These are phyloP conservation scores for Aphrophora alni DNA, from an alignment of 2,888 invertebrate genomes.

Conservation along the genomic window DNA sequence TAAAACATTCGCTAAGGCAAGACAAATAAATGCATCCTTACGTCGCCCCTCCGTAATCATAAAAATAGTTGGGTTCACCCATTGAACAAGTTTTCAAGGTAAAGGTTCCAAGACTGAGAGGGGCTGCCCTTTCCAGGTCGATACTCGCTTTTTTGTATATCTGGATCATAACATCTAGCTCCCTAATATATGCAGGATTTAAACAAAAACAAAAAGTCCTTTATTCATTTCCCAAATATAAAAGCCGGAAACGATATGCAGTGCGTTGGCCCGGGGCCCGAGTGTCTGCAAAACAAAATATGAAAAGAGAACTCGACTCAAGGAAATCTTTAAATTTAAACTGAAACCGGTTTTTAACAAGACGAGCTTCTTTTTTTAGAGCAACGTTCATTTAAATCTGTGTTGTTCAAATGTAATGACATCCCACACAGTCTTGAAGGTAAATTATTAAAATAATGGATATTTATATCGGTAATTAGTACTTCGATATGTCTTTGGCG, in stretches of 20 bases:
- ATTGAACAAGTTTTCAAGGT: background rate
- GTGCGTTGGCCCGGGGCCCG: background rate
- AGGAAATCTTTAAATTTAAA: slow-evolving; percentile 2
- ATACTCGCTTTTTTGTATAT: background rate
- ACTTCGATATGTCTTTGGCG: no score
- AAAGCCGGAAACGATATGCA: background rate
- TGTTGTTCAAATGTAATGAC: background rate
- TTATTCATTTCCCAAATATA: background rate
- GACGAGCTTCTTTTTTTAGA: background rate
- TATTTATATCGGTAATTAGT: no score
- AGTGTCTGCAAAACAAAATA: no score
- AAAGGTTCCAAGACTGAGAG: background rate
- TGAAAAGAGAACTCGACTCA: background rate
- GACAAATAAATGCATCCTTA: background rate
- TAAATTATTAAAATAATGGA: no score
- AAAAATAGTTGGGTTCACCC: background rate
- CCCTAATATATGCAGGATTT: background rate
- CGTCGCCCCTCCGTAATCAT: background rate
- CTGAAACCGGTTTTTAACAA: background rate
- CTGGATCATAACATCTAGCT: background rate
- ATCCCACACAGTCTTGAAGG: no score
- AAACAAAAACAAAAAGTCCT: no score
- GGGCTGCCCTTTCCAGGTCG: background rate
- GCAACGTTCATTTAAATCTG: background rate
- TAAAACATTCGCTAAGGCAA: background rate